Base-by-base conservation (phyloP, 2,797 vertebrate genomes). In the Sebastes diploproa region DNA sequence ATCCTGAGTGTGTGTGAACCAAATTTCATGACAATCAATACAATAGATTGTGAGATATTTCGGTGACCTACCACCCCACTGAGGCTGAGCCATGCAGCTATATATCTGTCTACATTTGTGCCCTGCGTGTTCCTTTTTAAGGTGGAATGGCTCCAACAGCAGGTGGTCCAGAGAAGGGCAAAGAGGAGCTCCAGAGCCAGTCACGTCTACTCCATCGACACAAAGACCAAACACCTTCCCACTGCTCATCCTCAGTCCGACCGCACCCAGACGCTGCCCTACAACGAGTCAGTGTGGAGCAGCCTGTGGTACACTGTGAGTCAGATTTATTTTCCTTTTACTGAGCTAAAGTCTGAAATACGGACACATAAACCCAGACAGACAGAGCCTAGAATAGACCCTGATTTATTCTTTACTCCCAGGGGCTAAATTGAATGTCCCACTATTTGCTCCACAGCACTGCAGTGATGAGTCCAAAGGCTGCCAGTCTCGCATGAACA, bases 121-220 rank as follows among this genome's bases (percentile, higher is more conserved):
- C n/a, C 42, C 11, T 46, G 16, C 73, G 42, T 84, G 56, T 81
- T 85, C 22, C n/a, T 72, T 73, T 89, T 81, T 65, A 92, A 99
- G 98, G 98, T 99, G 95, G 95, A 98, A 82, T 99, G 98, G 98
- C 95, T 98, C 87, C 96, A 98, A 83, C 98, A 99, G 83, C 98
- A 99, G 94, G 95, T 96, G 89, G 94, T 98, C 77, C 96, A 95
- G 81, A 96, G 86, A 83, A 96, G 98, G 87, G 94, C 86, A 59
- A 98, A 97, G 92, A 96, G 97, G 87, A 96, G 92, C 92, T 96
- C 95, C 87, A 95, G 95, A 93, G 80, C 87, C 76, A 63, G 66
- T 50, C 71, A 20, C 54, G 69, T 86, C 65, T 55, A 73, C 85
- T 80, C 80, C 27, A 38, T 54, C 22, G 69, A 85, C 66, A 80